Percentiles rank a stretch among this genome's conserved stretches.
phyloP scores from a whole-genome alignment of 2,797 vertebrate genomes.

The Tarsius wallacei region DNA sequence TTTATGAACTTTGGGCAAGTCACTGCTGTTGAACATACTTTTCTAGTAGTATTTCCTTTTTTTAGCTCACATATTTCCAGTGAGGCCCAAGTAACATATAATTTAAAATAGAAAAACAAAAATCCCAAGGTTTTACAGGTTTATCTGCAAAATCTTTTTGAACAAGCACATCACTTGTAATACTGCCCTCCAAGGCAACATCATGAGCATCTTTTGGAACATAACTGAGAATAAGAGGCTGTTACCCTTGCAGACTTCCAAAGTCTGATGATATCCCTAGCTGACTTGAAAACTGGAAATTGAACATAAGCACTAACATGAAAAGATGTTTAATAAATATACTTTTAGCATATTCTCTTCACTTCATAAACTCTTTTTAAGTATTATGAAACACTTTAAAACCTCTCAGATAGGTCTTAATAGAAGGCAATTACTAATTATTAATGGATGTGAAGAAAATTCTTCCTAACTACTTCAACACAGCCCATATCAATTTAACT shows the following conservation, averaged over 20 bases:
- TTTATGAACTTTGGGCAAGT: constrained; percentile 23
- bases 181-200: neutral
- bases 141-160: neutral
- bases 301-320: neutral
- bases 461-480: neutral
- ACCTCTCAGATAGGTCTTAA: neutral
- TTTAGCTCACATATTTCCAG: neutral
- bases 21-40: neutral
- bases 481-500: neutral
- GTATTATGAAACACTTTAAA: neutral
- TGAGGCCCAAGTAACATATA: neutral
- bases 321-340: constrained; percentile 23
- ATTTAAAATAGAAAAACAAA: neutral
- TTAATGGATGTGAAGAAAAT: neutral
- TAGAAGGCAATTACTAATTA: neutral
- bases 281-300: neutral
- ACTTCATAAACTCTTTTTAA: neutral
- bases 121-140: neutral
- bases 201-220: neutral
- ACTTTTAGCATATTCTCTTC: neutral
- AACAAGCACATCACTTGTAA: neutral
- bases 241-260: neutral
- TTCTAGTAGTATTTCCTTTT: neutral
- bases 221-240: neutral
- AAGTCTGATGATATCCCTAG: neutral